These are phyloP conservation scores for Acridotheres tristis DNA, from an alignment of 2,797 vertebrate species.

Conservation along the genomic window DNA sequence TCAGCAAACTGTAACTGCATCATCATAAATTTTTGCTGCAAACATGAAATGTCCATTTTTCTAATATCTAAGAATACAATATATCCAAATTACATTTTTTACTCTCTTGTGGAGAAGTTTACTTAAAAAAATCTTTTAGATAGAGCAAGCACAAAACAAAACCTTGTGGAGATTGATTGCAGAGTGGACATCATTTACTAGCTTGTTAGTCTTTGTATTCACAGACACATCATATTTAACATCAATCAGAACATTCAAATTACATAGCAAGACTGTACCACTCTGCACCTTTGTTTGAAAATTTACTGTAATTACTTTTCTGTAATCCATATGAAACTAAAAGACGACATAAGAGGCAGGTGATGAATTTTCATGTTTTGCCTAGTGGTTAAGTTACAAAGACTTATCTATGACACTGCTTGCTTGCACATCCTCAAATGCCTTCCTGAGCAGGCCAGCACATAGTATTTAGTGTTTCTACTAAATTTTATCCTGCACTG, in stretches of 20 bases:
- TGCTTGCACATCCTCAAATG: background rate
- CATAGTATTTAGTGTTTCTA: background rate
- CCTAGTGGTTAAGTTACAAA: background rate
- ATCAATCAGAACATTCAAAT: background rate
- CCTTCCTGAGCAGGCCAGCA: background rate
- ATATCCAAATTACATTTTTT: background rate
- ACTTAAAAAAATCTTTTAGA: background rate
- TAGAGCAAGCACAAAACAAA: background rate
- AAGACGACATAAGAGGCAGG: background rate
- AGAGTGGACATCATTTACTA: background rate
- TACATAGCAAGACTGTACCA: background rate
- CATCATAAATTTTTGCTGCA: background rate
- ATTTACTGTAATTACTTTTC: background rate
- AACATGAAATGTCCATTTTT: background rate
- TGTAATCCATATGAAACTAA: background rate
- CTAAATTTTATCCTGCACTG: background rate
- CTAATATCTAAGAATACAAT: background rate
- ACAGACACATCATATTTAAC: background rate
- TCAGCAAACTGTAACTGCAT: background rate
- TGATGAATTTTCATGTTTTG: background rate
- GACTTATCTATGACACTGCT: background rate
- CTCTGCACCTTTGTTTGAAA: background rate
- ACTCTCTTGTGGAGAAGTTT: background rate
- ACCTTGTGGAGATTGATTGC: background rate
- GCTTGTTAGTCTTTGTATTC: background rate